Evolutionary conservation across 2,888 invertebrate species (phyloP).

Genomic region (Fabriciana adippe): DNA sequence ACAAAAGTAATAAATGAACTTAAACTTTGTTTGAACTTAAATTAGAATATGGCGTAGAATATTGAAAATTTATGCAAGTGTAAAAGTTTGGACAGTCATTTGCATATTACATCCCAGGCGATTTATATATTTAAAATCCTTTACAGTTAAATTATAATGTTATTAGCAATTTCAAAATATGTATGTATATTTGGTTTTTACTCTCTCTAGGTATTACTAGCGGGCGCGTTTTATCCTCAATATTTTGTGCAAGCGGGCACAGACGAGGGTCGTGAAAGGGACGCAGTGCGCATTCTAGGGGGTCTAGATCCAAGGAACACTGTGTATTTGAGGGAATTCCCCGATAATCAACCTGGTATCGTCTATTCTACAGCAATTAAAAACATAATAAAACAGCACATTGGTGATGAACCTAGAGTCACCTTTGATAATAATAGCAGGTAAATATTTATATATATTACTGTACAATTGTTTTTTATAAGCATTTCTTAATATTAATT

Average conservation of each 20-base stretch:
- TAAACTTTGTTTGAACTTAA: too few species aligned
- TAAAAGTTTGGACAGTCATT: too few species aligned
- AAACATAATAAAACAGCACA: constrained; percentile 77
- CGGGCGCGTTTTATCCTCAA: constrained; percentile 96
- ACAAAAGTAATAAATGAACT: too few species aligned
- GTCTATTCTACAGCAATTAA: constrained; percentile 86
- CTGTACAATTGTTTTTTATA: constrained; percentile 43
- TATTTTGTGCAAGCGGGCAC: constrained; percentile 86
- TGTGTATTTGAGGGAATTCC: constrained; percentile 80
- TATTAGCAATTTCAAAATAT: background rate
- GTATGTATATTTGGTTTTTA: background rate
- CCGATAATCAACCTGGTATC: constrained; percentile 84
- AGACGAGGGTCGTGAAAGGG: constrained; percentile 83
- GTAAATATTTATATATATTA: constrained; percentile 51
- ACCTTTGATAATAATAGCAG: constrained; percentile 77
- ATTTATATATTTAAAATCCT: too few species aligned
- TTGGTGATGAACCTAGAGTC: constrained; percentile 76
- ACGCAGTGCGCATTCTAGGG: constrained; percentile 84
- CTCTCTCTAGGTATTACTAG: constrained; percentile 84
- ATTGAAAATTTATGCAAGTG: too few species aligned
- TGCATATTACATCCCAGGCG: too few species aligned
- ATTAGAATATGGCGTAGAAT: too few species aligned
- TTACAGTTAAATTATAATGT: too few species aligned
- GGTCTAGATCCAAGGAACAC: constrained; percentile 90
- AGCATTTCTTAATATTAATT: constrained; percentile 32